Conservation (phyloP, 2,888 invertebrate species). For the Stegophylla sp. region DNA sequence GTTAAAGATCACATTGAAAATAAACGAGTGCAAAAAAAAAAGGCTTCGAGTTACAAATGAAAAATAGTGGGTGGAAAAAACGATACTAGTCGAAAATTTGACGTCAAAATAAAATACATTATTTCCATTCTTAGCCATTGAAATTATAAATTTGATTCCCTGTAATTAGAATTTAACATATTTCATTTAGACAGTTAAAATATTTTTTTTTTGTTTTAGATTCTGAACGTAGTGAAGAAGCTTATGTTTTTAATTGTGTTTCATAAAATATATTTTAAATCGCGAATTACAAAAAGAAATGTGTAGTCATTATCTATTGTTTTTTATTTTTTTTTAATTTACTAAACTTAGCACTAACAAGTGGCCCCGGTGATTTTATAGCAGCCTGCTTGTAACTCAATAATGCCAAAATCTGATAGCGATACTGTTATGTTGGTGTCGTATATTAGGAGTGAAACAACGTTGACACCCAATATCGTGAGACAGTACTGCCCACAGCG, state of each 20-base stretch:
- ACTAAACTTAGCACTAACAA: conserved; percentile 1
- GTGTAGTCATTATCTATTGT: neutral
- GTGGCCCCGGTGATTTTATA: neutral
- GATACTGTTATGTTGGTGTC: conserved; percentile 3
- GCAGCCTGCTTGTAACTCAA: conserved; percentile 41
- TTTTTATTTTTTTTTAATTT: neutral
- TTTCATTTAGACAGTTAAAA: too few relatives aligned
- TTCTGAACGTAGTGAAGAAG: too few relatives aligned
- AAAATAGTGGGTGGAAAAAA: too few relatives aligned
- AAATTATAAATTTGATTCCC: too few relatives aligned
- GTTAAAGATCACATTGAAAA: neutral
- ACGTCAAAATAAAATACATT: too few relatives aligned
- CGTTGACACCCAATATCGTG: conserved; percentile 51
- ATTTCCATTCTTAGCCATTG: too few relatives aligned
- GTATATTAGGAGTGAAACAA: neutral
- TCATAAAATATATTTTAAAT: too few relatives aligned
- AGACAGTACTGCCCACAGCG: conserved; percentile 25
- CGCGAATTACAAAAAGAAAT: neutral
- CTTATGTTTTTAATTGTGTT: too few relatives aligned
- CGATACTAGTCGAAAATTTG: too few relatives aligned
- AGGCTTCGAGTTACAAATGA: too few relatives aligned
- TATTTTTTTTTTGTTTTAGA: too few relatives aligned
- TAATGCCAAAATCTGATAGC: conserved; percentile 41
- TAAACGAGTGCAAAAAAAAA: neutral
- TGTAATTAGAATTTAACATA: too few relatives aligned